Evolutionary conservation across 2,888 invertebrate genomes (phyloP).

Genomic region (Trichopria drosophilae): DNA sequence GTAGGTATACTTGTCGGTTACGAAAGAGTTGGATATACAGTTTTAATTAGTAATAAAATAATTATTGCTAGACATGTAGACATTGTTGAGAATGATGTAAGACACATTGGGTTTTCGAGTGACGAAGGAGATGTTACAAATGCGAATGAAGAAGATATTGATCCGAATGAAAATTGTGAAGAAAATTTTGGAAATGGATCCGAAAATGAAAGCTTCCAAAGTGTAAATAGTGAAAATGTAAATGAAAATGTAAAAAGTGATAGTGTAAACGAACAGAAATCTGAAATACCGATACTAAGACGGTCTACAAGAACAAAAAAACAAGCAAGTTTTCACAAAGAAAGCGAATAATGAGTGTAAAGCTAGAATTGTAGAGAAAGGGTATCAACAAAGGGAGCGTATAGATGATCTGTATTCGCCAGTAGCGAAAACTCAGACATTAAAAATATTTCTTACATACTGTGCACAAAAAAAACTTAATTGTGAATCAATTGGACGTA

Average conservation of each 20-base stretch:
- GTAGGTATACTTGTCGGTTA: conserved; percentile 28
- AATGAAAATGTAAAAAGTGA: not conserved
- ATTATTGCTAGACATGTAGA: conserved; percentile 28
- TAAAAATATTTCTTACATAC: conserved; percentile 28
- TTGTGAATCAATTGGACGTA: conserved; percentile 33
- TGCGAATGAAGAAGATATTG: not conserved
- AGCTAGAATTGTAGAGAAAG: conserved; percentile 32
- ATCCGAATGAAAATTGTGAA: not conserved
- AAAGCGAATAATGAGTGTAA: conserved; percentile 20
- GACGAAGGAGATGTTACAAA: conserved; percentile 6
- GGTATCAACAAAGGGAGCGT: conserved; percentile 31
- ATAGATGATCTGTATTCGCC: conserved; percentile 31
- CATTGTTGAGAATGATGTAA: conserved; percentile 21
- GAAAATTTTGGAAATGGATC: not conserved
- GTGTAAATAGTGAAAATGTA: too few species aligned
- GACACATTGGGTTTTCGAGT: conserved; percentile 18
- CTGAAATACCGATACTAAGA: conserved; percentile 2
- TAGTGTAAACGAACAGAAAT: not conserved
- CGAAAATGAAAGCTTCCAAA: not conserved
- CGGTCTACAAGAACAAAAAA: conserved; percentile 3
- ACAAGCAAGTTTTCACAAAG: conserved; percentile 14
- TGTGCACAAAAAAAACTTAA: conserved; percentile 27
- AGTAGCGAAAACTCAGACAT: conserved; percentile 30
- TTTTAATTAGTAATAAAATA: conserved; percentile 23
- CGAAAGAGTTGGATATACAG: conserved; percentile 25